Evolutionary conservation across 2,113 vertebrate genomes (phyloP).

Genomic region (Globicephala melas): DNA sequence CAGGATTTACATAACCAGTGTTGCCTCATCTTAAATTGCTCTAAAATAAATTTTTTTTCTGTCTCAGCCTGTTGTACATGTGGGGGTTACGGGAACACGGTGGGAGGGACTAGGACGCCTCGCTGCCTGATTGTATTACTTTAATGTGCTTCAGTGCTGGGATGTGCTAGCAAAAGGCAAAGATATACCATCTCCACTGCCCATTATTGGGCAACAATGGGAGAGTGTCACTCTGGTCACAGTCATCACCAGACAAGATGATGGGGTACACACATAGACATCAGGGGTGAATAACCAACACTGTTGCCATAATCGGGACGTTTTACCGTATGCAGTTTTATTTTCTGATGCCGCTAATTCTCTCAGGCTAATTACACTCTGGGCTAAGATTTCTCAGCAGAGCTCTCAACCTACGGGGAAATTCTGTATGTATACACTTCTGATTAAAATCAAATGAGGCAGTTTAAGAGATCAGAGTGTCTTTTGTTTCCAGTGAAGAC

Average conservation of each 20-base stretch:
- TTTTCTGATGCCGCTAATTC: slow-evolving; percentile 9
- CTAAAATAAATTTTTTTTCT: background rate
- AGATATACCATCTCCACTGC: background rate
- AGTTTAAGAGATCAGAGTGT: background rate
- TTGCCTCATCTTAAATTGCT: slow-evolving; percentile 33
- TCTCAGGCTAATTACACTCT: background rate
- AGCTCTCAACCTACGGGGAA: background rate
- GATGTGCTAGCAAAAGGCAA: background rate
- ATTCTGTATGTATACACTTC: background rate
- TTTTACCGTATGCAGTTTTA: background rate
- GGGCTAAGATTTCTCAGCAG: slow-evolving; percentile 20
- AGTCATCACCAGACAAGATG: background rate
- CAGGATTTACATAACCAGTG: background rate
- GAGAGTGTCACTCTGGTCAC: background rate
- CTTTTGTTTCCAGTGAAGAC: background rate
- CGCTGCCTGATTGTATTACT: slow-evolving; percentile 51
- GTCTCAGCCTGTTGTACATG: slow-evolving; percentile 9
- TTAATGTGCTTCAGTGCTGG: slow-evolving; percentile 39
- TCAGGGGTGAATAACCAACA: background rate
- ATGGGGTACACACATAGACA: background rate
- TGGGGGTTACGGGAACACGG: slow-evolving; percentile 31
- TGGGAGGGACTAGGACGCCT: slow-evolving; percentile 32
- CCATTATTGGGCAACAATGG: background rate
- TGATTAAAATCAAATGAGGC: background rate
- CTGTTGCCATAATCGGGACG: background rate